phyloP scores from a whole-genome alignment of 1,140 invertebrate species.

The Arctopsyche grandis region DNA sequence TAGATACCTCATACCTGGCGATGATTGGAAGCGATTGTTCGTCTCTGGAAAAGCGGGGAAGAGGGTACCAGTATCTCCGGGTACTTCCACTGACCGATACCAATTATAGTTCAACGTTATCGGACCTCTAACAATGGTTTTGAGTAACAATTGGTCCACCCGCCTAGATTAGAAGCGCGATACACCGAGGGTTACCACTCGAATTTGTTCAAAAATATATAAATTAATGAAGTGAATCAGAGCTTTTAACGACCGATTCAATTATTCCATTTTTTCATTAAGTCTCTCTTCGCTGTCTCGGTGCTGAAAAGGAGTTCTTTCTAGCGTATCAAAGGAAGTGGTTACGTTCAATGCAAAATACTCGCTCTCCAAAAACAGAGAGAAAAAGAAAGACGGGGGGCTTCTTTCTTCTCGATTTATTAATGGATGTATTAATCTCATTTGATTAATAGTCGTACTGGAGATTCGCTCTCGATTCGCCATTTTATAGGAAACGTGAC shows the following conservation, averaged over 20 bases:
- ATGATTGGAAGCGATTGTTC: constrained; percentile 51
- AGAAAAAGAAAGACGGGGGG: neutral
- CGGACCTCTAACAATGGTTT: constrained; percentile 48
- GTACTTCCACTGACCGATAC: constrained; percentile 45
- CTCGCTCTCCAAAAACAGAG: constrained; percentile 1
- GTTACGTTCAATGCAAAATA: constrained; percentile 2
- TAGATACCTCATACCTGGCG: constrained; percentile 41
- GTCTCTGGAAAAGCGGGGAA: neutral
- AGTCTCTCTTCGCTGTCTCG: neutral
- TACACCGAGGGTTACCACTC: constrained; percentile 18
- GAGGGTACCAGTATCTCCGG: neutral
- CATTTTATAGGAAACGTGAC: neutral
- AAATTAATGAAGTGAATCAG: neutral
- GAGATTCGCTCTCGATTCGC: neutral
- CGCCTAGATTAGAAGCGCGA: constrained; percentile 15
- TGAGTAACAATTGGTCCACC: constrained; percentile 32
- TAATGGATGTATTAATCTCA: constrained; percentile 24
- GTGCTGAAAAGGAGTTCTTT: neutral
- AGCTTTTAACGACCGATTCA: constrained; percentile 11
- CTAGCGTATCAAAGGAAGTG: constrained; percentile 27
- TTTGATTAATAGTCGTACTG: constrained; percentile 7
- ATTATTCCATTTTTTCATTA: constrained; percentile 29
- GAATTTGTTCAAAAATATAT: neutral
- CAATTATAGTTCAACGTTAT: constrained; percentile 51
- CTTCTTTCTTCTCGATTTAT: neutral